These are phyloP conservation scores for Meta bourneti DNA, from an alignment of 2,888 invertebrate genomes.

Conservation along the genomic window DNA sequence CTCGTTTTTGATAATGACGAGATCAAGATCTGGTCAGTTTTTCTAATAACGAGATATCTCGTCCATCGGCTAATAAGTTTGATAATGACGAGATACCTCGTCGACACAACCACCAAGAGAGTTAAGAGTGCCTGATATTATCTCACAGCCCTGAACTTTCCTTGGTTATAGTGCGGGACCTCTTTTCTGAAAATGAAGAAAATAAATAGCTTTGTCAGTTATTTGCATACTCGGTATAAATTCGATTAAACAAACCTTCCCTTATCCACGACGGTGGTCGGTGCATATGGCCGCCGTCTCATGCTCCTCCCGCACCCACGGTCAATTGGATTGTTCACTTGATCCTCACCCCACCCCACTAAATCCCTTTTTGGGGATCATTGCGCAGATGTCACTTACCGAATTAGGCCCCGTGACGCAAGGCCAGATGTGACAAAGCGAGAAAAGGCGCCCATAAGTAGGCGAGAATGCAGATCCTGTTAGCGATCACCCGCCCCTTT, in stretches of 20 bases:
- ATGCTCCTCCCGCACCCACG: not conserved
- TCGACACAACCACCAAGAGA: too few species aligned
- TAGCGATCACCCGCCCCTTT: constrained; percentile 15
- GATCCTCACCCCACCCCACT: constrained; percentile 29
- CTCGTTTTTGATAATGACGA: too few species aligned
- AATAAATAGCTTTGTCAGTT: not conserved
- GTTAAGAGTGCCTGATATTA: too few species aligned
- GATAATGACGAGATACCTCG: too few species aligned
- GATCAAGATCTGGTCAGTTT: too few species aligned
- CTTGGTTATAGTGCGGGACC: too few species aligned
- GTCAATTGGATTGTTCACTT: constrained; percentile 76
- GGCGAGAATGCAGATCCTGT: constrained; percentile 44
- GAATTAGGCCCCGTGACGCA: constrained; percentile 56
- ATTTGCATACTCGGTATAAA: not conserved
- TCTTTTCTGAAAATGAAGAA: too few species aligned
- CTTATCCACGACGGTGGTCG: not conserved
- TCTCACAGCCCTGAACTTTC: too few species aligned
- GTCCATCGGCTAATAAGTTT: too few species aligned
- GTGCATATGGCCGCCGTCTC: constrained; percentile 9
- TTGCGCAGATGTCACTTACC: constrained; percentile 64
- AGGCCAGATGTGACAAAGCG: constrained; percentile 47
- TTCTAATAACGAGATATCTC: too few species aligned
- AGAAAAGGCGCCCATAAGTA: constrained; percentile 44
- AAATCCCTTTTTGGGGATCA: constrained; percentile 34
- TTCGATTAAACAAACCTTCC: not conserved